Conservation (phyloP, 2,797 vertebrate genomes). For the Percopsis omiscomaycus region DNA sequence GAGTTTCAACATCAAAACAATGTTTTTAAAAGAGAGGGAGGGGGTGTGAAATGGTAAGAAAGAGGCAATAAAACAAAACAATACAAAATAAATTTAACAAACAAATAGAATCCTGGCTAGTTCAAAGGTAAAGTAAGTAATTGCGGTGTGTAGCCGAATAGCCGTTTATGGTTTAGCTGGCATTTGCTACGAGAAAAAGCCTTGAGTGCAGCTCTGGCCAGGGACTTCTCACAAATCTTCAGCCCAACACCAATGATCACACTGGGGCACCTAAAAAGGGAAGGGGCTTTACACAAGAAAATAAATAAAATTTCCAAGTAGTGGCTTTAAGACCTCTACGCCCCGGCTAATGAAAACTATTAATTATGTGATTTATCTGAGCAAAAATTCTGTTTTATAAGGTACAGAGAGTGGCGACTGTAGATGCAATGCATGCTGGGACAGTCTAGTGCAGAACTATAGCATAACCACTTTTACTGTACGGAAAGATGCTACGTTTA, state of each 20-base stretch:
- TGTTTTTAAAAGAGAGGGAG: background rate
- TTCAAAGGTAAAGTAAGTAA: constrained; percentile 12
- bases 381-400: constrained; percentile 26
- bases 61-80: background rate
- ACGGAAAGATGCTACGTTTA: no score
- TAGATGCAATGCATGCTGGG: background rate
- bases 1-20: background rate
- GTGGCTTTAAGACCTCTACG: constrained; percentile 46
- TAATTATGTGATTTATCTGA: constrained; percentile 61
- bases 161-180: constrained; percentile 59
- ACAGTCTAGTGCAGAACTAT: no score
- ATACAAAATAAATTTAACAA: constrained; percentile 24
- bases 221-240: constrained; percentile 72
- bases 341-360: constrained; percentile 59
- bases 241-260: constrained; percentile 66
- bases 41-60: background rate
- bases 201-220: constrained; percentile 43
- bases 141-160: constrained; percentile 40
- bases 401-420: constrained; percentile 8
- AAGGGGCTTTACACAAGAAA: constrained; percentile 61
- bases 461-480: no score
- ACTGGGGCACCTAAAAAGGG: constrained; percentile 65
- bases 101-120: background rate
- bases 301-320: constrained; percentile 62
- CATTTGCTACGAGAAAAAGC: constrained; percentile 48